Base-by-base conservation (phyloP, 2,113 vertebrate species). In the Eretmochelys imbricata region DNA sequence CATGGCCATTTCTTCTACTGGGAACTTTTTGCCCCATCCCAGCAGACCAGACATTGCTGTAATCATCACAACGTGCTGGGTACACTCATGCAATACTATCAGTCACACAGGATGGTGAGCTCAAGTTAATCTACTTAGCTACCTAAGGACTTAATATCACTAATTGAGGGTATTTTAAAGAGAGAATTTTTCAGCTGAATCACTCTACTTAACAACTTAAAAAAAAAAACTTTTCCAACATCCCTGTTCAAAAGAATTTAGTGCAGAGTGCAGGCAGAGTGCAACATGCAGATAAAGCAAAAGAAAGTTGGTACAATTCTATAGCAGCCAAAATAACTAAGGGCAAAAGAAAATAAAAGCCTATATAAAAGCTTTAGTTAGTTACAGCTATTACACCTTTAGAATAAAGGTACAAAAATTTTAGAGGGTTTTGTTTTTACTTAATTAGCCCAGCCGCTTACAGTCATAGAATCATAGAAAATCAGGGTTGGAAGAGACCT, bases 401-500 rank as follows among this genome's bases (percentile, higher is more conserved):
- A 80, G 50, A 89, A 91, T 12, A 88, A 89, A 59, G 78, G 31
- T 42, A 65, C 12, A 83, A 46, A 12, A n/a, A 55, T 84, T 80
- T 91, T 48, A 31, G 8, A 80, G 31, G 3, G 20, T 42, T 72
- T 76, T 31, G 59, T 54, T 3, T 69, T 93, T 94, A 96, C 95
- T 97, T 95, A 53, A 97, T 94, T 76, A 91, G 80, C 20, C 53
- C 69, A 31, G 96, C 25, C 12, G 81, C 48, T 48, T 48, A 48
- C 5, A 42, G 42, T 42, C 42, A 42, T 42, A 42, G 42, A 42
- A 42, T 42, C 42, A 42, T 42, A 42, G 42, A 42, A 42, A 42
- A 5, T 42, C 42, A 42, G 42, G 42, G 42, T 42, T 42, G 42
- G 42, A 42, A 42, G 42, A 42, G 42, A 42, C 42, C 42, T 42